phyloP scores from a whole-genome alignment of 1,140 invertebrate species.

The Fragariocoptes setiger region DNA sequence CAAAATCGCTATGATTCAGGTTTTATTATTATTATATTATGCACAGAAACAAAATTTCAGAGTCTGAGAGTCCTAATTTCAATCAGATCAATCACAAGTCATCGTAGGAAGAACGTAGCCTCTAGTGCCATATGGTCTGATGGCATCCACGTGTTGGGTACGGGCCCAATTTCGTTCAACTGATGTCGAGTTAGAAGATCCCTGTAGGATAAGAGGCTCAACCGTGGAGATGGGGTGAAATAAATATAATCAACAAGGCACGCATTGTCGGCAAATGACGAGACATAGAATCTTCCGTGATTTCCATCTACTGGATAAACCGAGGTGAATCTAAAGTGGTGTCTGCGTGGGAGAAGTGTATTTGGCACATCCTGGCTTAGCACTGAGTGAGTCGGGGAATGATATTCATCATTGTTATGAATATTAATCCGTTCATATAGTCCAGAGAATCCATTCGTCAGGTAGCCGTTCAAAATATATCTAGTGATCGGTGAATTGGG shows the following conservation, averaged over 20 bases:
- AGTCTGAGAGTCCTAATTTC: too few relatives aligned
- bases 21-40: too few relatives aligned
- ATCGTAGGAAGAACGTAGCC: slow-evolving; percentile 10
- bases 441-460: slow-evolving; percentile 22
- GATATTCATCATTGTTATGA: too few relatives aligned
- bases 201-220: slow-evolving; percentile 5
- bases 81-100: too few relatives aligned
- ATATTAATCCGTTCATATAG: too few relatives aligned
- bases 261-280: slow-evolving; percentile 13
- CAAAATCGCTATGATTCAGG: too few relatives aligned
- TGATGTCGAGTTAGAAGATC: slow-evolving; percentile 7
- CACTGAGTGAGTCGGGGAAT: too few relatives aligned
- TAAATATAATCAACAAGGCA: slow-evolving; percentile 18
- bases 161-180: slow-evolving; percentile 5
- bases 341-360: too few relatives aligned
- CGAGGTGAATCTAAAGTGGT: slow-evolving; percentile 16
- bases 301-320: slow-evolving; percentile 13
- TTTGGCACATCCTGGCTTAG: too few relatives aligned
- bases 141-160: slow-evolving; percentile 11
- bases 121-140: slow-evolving; percentile 12
- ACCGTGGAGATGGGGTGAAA: slow-evolving; percentile 9
- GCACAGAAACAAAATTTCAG: too few relatives aligned
- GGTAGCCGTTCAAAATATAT: slow-evolving; percentile 30
- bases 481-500: slow-evolving; percentile 34
- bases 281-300: slow-evolving; percentile 11